phyloP scores from a whole-genome alignment of 2,113 vertebrate species.

The Nibea albiflora region DNA sequence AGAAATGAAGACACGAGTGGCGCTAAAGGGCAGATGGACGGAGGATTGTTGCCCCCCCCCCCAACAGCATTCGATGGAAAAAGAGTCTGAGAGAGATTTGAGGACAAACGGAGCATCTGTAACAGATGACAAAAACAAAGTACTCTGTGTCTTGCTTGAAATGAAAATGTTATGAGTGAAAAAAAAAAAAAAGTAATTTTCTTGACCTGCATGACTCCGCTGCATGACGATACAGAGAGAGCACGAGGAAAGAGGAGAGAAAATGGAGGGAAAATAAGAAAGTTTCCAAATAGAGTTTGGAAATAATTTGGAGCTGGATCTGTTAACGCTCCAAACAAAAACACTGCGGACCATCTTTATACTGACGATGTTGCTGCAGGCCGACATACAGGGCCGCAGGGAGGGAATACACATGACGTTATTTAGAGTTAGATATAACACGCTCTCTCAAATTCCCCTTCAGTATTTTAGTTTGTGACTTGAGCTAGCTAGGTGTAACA shows the following conservation, averaged over 20 bases:
- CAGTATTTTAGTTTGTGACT: background rate
- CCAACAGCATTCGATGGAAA: background rate
- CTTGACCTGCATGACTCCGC: constrained; percentile 1
- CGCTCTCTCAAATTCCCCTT: background rate
- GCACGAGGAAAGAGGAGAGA: background rate
- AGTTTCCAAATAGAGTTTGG: background rate
- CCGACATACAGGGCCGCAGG: background rate
- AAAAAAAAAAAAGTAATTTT: constrained; percentile 7
- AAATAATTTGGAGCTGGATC: background rate
- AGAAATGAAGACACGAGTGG: constrained; percentile 31
- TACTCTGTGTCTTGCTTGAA: constrained; percentile 15
- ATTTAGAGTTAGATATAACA: background rate
- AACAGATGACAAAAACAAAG: constrained; percentile 8
- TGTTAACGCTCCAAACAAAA: constrained; percentile 9
- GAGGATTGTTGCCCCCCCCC: constrained; percentile 11
- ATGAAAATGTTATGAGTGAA: background rate
- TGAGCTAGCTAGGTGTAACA: background rate
- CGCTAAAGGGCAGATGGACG: constrained; percentile 24
- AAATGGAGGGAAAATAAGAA: background rate
- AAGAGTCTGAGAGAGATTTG: constrained; percentile 31
- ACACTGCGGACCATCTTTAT: background rate
- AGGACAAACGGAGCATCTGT: constrained; percentile 19
- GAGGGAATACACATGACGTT: background rate
- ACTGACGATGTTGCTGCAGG: background rate
- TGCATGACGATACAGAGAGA: background rate